Conservation (phyloP, 2,113 vertebrate genomes). For the Canis aureus region DNA sequence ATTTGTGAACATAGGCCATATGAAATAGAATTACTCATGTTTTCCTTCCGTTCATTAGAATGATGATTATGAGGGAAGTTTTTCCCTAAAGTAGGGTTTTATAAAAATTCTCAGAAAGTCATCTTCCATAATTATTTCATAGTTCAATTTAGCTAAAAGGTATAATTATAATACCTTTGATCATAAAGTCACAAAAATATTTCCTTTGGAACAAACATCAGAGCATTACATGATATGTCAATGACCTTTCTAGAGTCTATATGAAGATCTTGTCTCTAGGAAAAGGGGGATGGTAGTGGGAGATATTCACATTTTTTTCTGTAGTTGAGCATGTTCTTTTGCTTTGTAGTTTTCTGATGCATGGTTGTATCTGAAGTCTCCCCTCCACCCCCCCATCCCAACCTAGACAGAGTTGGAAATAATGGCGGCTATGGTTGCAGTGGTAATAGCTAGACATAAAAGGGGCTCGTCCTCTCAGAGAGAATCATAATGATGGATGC, state of each 20-base stretch:
- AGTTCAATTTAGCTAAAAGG: conserved; percentile 22
- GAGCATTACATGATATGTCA: background rate
- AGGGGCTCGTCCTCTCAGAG: background rate
- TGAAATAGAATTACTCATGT: background rate
- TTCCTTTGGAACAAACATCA: background rate
- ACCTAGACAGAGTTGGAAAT: background rate
- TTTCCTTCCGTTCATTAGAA: conserved; percentile 14
- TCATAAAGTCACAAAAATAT: background rate
- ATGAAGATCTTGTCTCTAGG: background rate
- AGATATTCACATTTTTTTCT: background rate
- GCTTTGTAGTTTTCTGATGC: background rate
- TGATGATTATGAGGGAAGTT: background rate
- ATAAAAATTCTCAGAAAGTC: conserved; percentile 51
- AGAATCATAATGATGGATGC: background rate
- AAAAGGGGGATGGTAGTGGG: background rate
- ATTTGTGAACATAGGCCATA: background rate
- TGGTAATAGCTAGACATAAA: background rate
- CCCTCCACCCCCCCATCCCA: background rate
- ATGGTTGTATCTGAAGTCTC: background rate
- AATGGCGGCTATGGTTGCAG: background rate
- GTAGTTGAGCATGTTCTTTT: background rate
- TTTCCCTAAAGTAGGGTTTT: background rate
- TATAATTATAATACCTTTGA: background rate
- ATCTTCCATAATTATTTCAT: conserved; percentile 49
- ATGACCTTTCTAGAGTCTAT: background rate